phyloP scores from a whole-genome alignment of 2,888 invertebrate genomes.

The Orchesella flavescens region DNA sequence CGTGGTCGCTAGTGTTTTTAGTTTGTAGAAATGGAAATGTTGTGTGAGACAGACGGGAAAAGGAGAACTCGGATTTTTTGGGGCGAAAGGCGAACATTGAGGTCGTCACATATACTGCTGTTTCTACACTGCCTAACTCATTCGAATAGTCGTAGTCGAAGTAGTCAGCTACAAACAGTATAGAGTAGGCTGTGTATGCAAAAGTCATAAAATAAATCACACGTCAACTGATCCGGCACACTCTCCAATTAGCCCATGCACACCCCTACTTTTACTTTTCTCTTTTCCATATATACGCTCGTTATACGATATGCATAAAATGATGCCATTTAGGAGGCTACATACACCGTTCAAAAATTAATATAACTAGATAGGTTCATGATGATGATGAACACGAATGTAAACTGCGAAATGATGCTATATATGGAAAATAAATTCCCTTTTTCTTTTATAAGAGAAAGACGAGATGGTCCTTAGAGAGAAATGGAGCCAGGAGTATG shows the following conservation, averaged over 20 bases:
- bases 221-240: conserved; percentile 65
- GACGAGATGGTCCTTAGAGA: neutral
- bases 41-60: conserved; percentile 1
- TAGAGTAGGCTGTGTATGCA: conserved; percentile 23
- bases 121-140: neutral
- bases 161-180: neutral
- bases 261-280: neutral
- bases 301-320: neutral
- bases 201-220: conserved; percentile 68
- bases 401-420: conserved; percentile 31
- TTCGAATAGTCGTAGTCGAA: neutral
- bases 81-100: conserved; percentile 45
- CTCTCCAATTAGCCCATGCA: conserved; percentile 63
- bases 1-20: neutral
- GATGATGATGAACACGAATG: conserved; percentile 46
- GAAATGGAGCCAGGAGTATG: conserved; percentile 15
- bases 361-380: conserved; percentile 48
- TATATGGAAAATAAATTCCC: conserved; percentile 14
- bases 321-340: conserved; percentile 7
- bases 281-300: neutral
- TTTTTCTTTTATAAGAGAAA: conserved; percentile 17
- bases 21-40: neutral
- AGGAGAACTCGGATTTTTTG: conserved; percentile 36
- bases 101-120: neutral
- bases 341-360: conserved; percentile 34